Conservation (phyloP, 1,140 invertebrate species). For the Zaprionus davidi region DNA sequence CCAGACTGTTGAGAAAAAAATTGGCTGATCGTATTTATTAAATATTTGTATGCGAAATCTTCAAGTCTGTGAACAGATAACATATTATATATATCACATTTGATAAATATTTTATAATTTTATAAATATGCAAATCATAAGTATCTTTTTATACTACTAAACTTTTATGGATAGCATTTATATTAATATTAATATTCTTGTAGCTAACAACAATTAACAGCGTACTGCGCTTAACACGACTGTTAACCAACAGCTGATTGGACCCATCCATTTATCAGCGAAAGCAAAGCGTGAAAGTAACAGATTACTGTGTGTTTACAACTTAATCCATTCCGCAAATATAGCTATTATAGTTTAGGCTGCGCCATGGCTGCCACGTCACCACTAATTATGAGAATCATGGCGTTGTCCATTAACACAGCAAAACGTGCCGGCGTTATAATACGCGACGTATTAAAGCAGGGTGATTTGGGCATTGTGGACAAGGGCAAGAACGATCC, state of each 20-base stretch:
- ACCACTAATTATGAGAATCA: constrained; percentile 85
- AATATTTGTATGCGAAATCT: neutral
- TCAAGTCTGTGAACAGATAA: neutral
- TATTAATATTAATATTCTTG: too few species aligned
- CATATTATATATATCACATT: neutral
- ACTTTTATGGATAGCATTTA: too few species aligned
- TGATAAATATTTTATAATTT: neutral
- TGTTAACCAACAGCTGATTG: constrained; percentile 26
- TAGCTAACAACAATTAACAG: neutral
- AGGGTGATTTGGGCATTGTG: constrained; percentile 95
- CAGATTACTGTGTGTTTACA: constrained; percentile 8
- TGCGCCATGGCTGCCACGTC: constrained; percentile 58
- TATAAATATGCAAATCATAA: neutral
- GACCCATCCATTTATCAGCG: neutral
- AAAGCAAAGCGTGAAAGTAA: constrained; percentile 30
- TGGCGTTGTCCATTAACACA: constrained; percentile 87
- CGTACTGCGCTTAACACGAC: constrained; percentile 6
- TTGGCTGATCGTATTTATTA: constrained; percentile 3
- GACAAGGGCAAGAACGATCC: constrained; percentile 95
- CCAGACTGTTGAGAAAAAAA: constrained; percentile 1
- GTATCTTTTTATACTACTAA: neutral
- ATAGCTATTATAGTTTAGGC: neutral
- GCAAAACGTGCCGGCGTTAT: constrained; percentile 94
- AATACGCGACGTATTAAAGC: constrained; percentile 94
- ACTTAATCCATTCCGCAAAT: constrained; percentile 27